These are phyloP conservation scores for Brachionus sp. DNA, from an alignment of 1,140 invertebrate genomes.

Conservation along the genomic window DNA sequence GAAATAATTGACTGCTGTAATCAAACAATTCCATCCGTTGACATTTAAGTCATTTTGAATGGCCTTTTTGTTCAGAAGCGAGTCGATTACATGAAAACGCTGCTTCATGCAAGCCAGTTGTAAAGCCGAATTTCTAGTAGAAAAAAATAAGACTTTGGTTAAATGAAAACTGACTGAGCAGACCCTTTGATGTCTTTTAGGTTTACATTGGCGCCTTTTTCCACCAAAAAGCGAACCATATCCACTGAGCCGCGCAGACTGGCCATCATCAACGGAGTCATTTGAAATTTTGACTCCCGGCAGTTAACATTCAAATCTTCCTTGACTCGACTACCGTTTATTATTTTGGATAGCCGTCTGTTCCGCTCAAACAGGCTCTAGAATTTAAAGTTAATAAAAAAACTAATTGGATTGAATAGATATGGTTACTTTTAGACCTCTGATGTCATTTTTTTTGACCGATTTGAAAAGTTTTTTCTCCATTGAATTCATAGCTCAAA, in stretches of 20 bases:
- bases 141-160: no score
- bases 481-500: background rate
- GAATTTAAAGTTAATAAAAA: background rate
- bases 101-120: constrained; percentile 53
- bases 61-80: constrained; percentile 49
- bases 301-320: background rate
- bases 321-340: background rate
- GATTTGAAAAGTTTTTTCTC: background rate
- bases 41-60: constrained; percentile 48
- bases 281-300: constrained; percentile 25
- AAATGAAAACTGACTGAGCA: background rate
- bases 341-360: background rate
- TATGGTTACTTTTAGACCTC: background rate
- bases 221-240: background rate
- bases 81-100: constrained; percentile 50
- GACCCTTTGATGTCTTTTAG: constrained; percentile 36
- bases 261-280: constrained; percentile 42
- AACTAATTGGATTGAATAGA: background rate
- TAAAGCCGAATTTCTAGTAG: constrained; percentile 51
- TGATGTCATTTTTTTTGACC: background rate
- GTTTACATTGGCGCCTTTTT: background rate
- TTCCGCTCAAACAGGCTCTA: background rate
- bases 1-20: constrained; percentile 35
- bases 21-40: constrained; percentile 21
- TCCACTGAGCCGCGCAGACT: background rate